Evolutionary conservation across 2,113 vertebrate species (phyloP).

Genomic region (Chiloscyllium plagiosum): DNA sequence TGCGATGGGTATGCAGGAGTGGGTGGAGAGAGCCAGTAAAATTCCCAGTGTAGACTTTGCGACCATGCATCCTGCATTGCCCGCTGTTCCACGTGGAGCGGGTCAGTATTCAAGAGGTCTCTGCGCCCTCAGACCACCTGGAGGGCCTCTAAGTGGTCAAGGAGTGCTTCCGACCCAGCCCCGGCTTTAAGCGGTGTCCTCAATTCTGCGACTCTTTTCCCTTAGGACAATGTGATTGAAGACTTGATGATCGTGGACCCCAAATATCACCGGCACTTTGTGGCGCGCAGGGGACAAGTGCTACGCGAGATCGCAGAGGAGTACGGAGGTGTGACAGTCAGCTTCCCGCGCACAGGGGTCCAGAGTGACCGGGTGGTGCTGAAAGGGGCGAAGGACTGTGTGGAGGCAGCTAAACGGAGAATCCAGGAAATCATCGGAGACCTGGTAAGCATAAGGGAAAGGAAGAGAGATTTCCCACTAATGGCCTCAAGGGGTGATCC

Average conservation of each 20-base stretch:
- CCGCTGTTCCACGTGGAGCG: too few species aligned
- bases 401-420: conserved; percentile 64
- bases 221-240: conserved; percentile 66
- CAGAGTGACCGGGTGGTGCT: conserved; percentile 62
- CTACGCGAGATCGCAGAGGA: conserved; percentile 66
- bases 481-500: too few species aligned
- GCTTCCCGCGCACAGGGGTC: conserved; percentile 63
- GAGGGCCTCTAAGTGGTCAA: too few species aligned
- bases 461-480: background rate
- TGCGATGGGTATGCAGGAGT: too few species aligned
- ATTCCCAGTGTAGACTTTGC: too few species aligned
- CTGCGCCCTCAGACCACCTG: too few species aligned
- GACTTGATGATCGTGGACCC: conserved; percentile 63
- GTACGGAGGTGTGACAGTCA: conserved; percentile 68
- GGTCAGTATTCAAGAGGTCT: too few species aligned
- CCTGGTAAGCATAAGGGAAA: conserved; percentile 48
- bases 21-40: too few species aligned
- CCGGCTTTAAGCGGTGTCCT: too few species aligned
- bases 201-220: background rate
- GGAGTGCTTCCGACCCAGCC: too few species aligned
- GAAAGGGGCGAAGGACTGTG: conserved; percentile 68
- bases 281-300: conserved; percentile 62
- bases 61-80: too few species aligned
- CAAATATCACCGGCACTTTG: conserved; percentile 66
- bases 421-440: conserved; percentile 67